Evolutionary conservation across 2,797 vertebrate species (phyloP).

Genomic region (Sardinella longiceps): DNA sequence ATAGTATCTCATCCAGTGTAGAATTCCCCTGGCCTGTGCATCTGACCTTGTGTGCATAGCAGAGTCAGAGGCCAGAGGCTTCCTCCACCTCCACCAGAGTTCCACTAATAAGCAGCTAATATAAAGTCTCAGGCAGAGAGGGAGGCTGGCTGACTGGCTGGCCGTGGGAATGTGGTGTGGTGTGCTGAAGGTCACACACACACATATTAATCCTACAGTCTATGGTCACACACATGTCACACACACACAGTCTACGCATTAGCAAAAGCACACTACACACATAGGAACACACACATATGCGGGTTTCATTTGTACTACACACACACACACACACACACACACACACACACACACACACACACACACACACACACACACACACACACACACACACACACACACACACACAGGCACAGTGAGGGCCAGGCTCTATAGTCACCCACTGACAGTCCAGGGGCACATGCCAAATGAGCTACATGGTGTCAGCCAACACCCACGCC

Average conservation of each 20-base stretch:
- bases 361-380: neutral
- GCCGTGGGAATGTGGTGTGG: neutral
- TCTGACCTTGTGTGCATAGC: neutral
- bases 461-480: no score
- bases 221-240: no score
- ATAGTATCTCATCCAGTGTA: neutral
- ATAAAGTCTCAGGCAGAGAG: no score
- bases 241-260: neutral
- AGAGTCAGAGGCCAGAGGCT: constrained; percentile 21
- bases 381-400: neutral
- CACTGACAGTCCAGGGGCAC: no score
- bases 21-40: neutral
- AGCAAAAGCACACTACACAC: neutral
- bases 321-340: neutral
- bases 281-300: neutral
- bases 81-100: constrained; percentile 16
- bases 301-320: no score
- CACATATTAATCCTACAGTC: constrained; percentile 31
- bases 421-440: no score
- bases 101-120: neutral
- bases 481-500: neutral
- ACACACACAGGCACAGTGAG: neutral
- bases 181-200: neutral
- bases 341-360: neutral
- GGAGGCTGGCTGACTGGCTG: no score